Conservation (phyloP, 2,888 invertebrate species). For the Thereva nobilitata region DNA sequence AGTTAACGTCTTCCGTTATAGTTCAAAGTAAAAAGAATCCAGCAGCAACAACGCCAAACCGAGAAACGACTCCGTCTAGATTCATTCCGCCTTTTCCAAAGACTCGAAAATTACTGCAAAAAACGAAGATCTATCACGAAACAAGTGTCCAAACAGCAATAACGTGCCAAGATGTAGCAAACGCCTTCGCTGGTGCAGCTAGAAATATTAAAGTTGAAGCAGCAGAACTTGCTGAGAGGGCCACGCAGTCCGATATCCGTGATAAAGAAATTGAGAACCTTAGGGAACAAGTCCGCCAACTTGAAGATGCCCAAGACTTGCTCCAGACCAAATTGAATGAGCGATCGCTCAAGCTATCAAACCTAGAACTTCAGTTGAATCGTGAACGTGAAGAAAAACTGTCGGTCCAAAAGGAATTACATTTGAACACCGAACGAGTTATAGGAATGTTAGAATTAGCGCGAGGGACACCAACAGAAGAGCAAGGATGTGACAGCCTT, state of each 20-base stretch:
- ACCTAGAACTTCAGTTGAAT: constrained; percentile 65
- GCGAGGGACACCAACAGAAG: constrained; percentile 59
- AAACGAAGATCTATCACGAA: constrained; percentile 80
- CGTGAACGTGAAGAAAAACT: constrained; percentile 74
- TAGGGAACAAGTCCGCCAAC: constrained; percentile 63
- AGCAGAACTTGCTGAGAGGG: constrained; percentile 61
- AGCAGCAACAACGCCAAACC: constrained; percentile 43
- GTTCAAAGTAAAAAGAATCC: constrained; percentile 49
- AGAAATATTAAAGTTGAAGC: constrained; percentile 52
- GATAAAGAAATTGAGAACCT: constrained; percentile 68
- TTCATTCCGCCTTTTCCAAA: constrained; percentile 61
- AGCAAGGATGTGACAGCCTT: constrained; percentile 71
- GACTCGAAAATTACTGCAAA: constrained; percentile 56
- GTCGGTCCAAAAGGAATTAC: constrained; percentile 74
- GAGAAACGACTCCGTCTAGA: constrained; percentile 53
- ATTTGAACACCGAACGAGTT: constrained; percentile 73
- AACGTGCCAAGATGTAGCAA: constrained; percentile 72
- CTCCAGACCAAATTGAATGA: constrained; percentile 61
- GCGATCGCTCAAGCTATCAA: constrained; percentile 59
- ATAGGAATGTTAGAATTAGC: constrained; percentile 63
- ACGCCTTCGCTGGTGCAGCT: constrained; percentile 68
- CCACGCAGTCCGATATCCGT: constrained; percentile 68
- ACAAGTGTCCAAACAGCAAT: constrained; percentile 77
- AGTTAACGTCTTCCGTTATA: constrained; percentile 57
- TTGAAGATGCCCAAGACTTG: constrained; percentile 66